Evolutionary conservation across 1,140 invertebrate species (phyloP).

Genomic region (Melanaphis sacchari): DNA sequence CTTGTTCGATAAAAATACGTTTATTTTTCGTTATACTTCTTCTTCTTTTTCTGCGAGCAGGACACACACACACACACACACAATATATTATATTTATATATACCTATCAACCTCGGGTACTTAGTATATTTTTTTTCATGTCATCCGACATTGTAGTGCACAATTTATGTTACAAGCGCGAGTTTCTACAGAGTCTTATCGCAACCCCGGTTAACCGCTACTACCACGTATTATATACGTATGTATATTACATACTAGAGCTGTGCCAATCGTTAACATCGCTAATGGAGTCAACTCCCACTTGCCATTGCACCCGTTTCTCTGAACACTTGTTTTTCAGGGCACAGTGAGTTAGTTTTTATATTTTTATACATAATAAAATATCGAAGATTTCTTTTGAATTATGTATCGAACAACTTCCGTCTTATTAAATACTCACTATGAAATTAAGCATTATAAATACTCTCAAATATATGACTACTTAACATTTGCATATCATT

Average conservation of each 20-base stretch:
- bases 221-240: slow-evolving; percentile 1
- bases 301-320: not conserved
- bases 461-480: not conserved
- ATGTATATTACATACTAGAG: too few relatives aligned
- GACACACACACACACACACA: too few relatives aligned
- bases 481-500: not conserved
- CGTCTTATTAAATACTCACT: not conserved
- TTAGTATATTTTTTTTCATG: not conserved
- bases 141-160: not conserved
- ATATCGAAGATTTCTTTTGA: not conserved
- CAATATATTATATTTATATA: not conserved
- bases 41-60: not conserved
- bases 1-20: slow-evolving; percentile 9
- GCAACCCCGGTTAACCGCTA: not conserved
- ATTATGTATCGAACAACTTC: not conserved
- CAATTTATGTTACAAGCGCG: not conserved
- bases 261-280: not conserved
- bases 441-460: not conserved
- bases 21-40: slow-evolving; percentile 8
- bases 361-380: not conserved
- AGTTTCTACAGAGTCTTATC: not conserved
- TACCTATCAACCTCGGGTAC: not conserved
- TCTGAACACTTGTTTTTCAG: not conserved
- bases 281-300: not conserved
- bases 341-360: not conserved